Evolutionary conservation across 1,140 invertebrate species (phyloP), one percentile per base, ranked within the genome.

Genomic region (Papilio dardanus): DNA sequence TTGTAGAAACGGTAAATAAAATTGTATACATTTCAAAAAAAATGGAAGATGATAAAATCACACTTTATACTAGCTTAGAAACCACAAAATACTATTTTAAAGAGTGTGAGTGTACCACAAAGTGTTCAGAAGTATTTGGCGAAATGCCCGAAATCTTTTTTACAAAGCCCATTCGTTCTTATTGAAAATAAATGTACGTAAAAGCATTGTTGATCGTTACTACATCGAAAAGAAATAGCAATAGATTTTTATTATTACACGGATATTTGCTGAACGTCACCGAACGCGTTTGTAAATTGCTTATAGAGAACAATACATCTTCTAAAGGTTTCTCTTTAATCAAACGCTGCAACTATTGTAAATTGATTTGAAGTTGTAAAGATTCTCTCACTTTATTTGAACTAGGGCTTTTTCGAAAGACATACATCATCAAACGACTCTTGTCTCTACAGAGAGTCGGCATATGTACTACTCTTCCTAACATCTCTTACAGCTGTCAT

Each of bases 311-410:
- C 66, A n/a, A 68, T 40, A 68, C 37, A 68, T 68, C 21, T 68
- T 68, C 35, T 24, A 24, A 35, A 24, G 66, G 66, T 68, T 68
- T 68, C 66, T 35, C 33, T 68, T 68, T 40, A 68, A 68, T 68
- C 66, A 68, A 68, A n/a, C 35, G 65, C n/a, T 37, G 30, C 35
- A 37, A 24, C 31, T 3, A 68, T 24, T 68, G 35, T 40, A 68
- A 40, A 68, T 68, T 68, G 66, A 68, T 37, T 68, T 35, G 66
- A 40, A 35, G 19, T 40, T 68, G 33, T 68, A 68, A 35, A 40
- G 66, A 33, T 68, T 68, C 66, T 24, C 14, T 58, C 21, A 28
- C 24, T 58, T 58, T n/a, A n/a, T n/a, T n/a, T 30, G 54, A 10
- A 24, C 19, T 54, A 24, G 19, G 19, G 7, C 10, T 28, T 28